A percentile compares a stretch with the other conserved stretches of the same genome.
phyloP scores from a whole-genome alignment of 1,140 invertebrate species.

The Brachystomella parvula region DNA sequence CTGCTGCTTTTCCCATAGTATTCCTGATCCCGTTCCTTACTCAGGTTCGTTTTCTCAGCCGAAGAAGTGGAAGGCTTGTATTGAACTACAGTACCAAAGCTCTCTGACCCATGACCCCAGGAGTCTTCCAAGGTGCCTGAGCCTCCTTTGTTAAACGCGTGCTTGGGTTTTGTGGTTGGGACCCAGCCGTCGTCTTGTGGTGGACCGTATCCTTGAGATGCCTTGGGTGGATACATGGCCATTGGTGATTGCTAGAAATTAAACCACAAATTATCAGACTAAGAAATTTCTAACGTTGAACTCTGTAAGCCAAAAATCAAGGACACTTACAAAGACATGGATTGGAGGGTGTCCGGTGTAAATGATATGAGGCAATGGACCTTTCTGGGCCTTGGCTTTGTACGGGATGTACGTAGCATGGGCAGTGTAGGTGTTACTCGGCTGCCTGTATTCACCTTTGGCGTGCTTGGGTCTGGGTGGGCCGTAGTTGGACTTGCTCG shows the following conservation, averaged over 20 bases:
- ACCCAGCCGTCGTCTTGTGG: slow-evolving; percentile 10
- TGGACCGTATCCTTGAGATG: background rate
- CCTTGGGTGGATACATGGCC: slow-evolving; percentile 36
- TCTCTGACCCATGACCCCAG: slow-evolving; percentile 4
- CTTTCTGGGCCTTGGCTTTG: background rate
- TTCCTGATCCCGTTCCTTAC: background rate
- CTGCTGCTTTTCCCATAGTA: slow-evolving; percentile 4
- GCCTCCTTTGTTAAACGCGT: background rate
- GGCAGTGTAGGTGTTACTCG: background rate
- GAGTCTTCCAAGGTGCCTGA: background rate
- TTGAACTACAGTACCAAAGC: background rate
- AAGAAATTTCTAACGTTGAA: background rate
- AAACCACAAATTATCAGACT: slow-evolving; percentile 38
- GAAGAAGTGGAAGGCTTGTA: background rate
- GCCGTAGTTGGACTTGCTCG: background rate
- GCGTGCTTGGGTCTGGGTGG: background rate
- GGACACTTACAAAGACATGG: slow-evolving; percentile 1
- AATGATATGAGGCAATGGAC: slow-evolving; percentile 42
- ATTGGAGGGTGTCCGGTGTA: slow-evolving; percentile 39
- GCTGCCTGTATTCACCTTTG: background rate
- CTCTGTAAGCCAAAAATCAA: no score
- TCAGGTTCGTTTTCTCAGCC: background rate
- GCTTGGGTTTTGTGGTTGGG: background rate
- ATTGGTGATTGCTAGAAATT: slow-evolving; percentile 43
- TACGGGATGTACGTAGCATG: background rate